Percentiles rank a stretch among this genome's conserved stretches.
phyloP scores from a whole-genome alignment of 2,797 vertebrate species.

The Tinamus major region DNA sequence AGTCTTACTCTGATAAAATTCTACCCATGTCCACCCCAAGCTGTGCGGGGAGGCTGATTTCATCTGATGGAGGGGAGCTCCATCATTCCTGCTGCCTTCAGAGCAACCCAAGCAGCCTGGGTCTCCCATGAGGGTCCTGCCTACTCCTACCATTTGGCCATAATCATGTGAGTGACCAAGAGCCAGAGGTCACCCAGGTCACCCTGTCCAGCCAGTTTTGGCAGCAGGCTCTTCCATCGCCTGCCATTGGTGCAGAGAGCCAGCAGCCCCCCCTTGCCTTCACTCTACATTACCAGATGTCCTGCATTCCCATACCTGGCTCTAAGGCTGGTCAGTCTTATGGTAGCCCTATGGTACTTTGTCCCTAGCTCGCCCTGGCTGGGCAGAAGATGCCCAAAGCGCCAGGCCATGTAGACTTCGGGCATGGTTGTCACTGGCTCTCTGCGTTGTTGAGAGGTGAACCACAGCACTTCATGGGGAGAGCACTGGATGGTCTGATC shows the following conservation, averaged over 20 bases:
- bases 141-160: no score
- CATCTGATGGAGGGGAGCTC: background rate
- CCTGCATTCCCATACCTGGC: no score
- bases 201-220: no score
- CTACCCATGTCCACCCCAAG: background rate
- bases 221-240: no score
- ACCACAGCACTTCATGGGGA: no score
- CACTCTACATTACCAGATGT: no score
- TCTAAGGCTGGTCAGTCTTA: background rate
- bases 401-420: background rate
- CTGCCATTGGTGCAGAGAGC: no score
- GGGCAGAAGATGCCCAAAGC: fast-evolving
- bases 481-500: background rate
- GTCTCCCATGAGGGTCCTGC: no score
- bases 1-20: background rate
- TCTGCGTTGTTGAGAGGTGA: no score
- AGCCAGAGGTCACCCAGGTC: no score
- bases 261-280: background rate
- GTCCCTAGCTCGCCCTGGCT: background rate
- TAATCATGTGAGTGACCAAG: no score
- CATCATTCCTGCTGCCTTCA: background rate
- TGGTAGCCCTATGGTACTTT: fast-evolving
- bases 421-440: no score
- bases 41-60: background rate
- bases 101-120: background rate